Percentiles rank a stretch among this genome's conserved stretches.
These are phyloP conservation scores for Heterodera carotae DNA, from an alignment of 1,140 invertebrate genomes.

Conservation along the genomic window DNA sequence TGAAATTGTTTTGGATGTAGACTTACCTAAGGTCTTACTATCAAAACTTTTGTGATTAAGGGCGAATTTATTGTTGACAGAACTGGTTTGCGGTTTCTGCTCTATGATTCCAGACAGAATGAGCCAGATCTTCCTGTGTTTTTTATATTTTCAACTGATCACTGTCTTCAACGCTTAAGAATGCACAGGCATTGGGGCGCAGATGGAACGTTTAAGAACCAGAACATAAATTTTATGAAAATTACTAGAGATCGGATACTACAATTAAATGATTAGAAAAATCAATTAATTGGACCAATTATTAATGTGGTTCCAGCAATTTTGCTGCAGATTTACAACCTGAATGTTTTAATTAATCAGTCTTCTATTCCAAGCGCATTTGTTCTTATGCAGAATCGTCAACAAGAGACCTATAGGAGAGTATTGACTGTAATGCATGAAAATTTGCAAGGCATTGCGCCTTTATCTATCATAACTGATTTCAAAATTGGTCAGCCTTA, in stretches of 20 bases:
- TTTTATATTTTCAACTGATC: neutral
- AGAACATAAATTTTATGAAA: too few species aligned
- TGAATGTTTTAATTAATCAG: too few species aligned
- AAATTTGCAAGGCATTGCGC: neutral
- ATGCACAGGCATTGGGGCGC: neutral
- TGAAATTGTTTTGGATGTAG: neutral
- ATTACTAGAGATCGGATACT: too few species aligned
- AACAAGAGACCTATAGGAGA: neutral
- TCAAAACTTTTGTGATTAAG: neutral
- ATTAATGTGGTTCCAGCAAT: too few species aligned
- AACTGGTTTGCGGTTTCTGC: neutral
- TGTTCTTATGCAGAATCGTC: too few species aligned
- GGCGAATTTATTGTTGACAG: neutral
- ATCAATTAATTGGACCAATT: too few species aligned
- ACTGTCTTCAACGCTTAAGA: neutral
- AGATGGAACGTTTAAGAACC: too few species aligned
- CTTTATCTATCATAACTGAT: neutral
- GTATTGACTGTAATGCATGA: neutral
- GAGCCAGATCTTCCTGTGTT: neutral
- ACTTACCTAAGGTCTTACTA: neutral
- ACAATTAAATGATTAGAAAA: too few species aligned
- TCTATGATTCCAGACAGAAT: neutral
- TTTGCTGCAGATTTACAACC: too few species aligned
- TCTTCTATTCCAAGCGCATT: too few species aligned
- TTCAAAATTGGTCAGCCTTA: neutral